Evolutionary conservation across 2,888 invertebrate species (phyloP).

Genomic region (Drosophila nr. medialis): DNA sequence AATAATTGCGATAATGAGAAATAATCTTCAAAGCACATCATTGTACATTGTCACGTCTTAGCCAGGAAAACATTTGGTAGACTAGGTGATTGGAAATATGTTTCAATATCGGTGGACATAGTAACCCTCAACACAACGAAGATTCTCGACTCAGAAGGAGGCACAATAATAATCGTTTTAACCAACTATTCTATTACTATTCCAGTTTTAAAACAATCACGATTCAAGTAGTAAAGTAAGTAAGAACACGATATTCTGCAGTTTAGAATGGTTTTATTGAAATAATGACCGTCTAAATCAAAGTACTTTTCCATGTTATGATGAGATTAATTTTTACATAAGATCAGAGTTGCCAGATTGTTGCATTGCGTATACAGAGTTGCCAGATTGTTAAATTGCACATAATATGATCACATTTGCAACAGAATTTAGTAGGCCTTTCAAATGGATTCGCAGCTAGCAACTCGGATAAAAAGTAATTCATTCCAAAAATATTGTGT

Average conservation of each 20-base stretch:
- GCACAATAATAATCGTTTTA: background rate
- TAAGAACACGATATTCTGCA: too few species aligned
- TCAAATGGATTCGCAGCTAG: background rate
- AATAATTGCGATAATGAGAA: background rate
- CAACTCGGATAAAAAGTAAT: background rate
- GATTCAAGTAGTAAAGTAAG: too few species aligned
- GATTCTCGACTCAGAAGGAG: background rate
- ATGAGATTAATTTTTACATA: too few species aligned
- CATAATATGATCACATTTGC: background rate
- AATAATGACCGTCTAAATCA: too few species aligned
- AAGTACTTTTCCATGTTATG: too few species aligned
- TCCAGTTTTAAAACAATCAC: too few species aligned
- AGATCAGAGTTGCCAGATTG: too few species aligned
- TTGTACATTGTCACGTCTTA: background rate
- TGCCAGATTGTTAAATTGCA: too few species aligned
- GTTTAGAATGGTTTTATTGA: too few species aligned
- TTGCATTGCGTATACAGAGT: too few species aligned
- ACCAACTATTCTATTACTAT: background rate
- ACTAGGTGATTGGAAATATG: background rate
- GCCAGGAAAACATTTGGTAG: background rate
- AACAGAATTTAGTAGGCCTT: background rate
- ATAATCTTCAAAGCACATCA: background rate
- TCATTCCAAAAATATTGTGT: background rate
- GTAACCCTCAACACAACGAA: background rate
- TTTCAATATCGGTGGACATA: background rate